Conservation (phyloP, 2,797 vertebrate species). For the Phrynocephalus forsythii region DNA sequence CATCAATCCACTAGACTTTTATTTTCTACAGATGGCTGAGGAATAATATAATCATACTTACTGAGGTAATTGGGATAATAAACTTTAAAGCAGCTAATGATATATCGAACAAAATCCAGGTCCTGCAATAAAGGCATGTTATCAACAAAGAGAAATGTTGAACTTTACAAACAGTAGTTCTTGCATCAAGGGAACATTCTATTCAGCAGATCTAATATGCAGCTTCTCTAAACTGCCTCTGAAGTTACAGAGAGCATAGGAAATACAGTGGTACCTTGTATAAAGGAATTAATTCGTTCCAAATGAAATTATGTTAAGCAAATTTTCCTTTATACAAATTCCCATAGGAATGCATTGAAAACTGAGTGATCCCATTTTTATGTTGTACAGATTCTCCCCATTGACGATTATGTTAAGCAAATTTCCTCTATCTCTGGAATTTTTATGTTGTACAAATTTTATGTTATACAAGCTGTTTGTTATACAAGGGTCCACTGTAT, state of each 20-base stretch:
- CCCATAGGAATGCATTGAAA: too few species aligned
- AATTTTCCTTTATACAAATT: too few species aligned
- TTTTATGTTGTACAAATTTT: too few species aligned
- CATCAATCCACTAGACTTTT: not conserved
- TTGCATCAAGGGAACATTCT: not conserved
- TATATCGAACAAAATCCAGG: slow-evolving; percentile 96
- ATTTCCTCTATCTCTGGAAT: too few species aligned
- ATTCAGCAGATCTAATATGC: not conserved
- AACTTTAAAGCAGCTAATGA: slow-evolving; percentile 95
- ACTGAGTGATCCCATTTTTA: too few species aligned
- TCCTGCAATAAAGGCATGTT: slow-evolving; percentile 85
- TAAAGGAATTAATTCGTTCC: too few species aligned
- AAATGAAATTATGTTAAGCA: too few species aligned
- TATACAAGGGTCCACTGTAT: too few species aligned
- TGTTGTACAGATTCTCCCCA: too few species aligned
- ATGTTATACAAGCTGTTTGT: too few species aligned
- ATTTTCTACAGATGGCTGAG: not conserved
- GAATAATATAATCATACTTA: slow-evolving; percentile 77
- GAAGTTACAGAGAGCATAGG: not conserved
- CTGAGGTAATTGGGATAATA: slow-evolving; percentile 98
- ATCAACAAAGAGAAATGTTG: slow-evolving; percentile 1
- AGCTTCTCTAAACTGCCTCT: not conserved
- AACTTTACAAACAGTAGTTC: not conserved
- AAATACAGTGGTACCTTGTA: too few species aligned
- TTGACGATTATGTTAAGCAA: too few species aligned